phyloP scores from a whole-genome alignment of 1,140 invertebrate species.

The Steinernema feltiae region DNA sequence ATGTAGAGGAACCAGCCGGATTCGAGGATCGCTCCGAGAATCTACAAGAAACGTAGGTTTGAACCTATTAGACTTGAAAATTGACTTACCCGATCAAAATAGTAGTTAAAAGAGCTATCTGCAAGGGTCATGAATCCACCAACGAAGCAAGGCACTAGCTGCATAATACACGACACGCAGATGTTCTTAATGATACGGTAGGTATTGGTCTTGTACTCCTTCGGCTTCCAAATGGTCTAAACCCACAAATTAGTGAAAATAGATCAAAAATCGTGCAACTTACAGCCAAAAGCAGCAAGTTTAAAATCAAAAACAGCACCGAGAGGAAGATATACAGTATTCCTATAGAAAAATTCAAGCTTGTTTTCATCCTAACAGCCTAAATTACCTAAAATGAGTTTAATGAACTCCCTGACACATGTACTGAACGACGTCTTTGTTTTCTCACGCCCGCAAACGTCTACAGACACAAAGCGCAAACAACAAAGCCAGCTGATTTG shows the following conservation, averaged over 20 bases:
- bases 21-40: neutral
- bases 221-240: neutral
- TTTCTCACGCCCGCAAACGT: too few relatives aligned
- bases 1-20: conserved; percentile 5
- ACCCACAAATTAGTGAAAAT: neutral
- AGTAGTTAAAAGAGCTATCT: neutral
- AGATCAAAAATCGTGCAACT: neutral
- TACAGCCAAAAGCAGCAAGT: neutral
- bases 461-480: too few relatives aligned
- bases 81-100: neutral
- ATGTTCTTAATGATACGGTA: conserved; percentile 2
- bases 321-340: neutral
- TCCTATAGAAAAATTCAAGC: neutral
- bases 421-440: too few relatives aligned
- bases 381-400: neutral
- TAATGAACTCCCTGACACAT: too few relatives aligned
- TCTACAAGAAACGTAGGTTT: neutral
- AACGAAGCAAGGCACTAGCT: neutral
- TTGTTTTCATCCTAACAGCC: neutral
- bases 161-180: neutral
- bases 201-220: neutral
- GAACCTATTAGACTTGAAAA: neutral
- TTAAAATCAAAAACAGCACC: neutral
- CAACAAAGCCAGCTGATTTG: too few relatives aligned
- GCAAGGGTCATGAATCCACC: neutral